Evolutionary conservation across 2,113 vertebrate genomes (phyloP).

Genomic region (Neolamprologus caudopunctatus): DNA sequence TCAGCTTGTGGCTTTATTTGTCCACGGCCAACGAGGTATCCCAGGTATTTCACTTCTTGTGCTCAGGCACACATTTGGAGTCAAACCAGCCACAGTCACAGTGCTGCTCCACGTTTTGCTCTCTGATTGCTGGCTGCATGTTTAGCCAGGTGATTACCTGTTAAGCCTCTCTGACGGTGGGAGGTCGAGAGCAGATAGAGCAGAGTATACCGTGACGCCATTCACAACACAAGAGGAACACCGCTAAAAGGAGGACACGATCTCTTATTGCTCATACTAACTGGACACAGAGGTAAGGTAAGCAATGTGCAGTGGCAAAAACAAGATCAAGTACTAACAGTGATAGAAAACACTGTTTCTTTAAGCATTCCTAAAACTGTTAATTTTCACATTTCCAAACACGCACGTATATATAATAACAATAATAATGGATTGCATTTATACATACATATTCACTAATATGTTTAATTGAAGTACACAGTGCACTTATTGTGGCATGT

Average conservation of each 20-base stretch:
- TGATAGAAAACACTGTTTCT: not conserved
- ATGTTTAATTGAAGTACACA: not conserved
- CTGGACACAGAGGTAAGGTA: not conserved
- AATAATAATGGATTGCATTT: not conserved
- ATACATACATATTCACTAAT: fast-evolving
- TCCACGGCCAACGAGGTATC: not conserved
- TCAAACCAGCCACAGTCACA: not conserved
- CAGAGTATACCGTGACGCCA: not conserved
- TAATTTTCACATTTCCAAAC: not conserved
- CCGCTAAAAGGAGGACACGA: not conserved
- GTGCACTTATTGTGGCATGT: not conserved
- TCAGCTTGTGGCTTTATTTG: not conserved
- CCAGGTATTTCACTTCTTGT: not conserved
- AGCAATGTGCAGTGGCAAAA: fast-evolving
- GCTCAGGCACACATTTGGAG: fast-evolving
- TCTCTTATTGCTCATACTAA: not conserved
- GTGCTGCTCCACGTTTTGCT: slow-evolving; percentile 10
- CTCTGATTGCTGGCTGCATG: slow-evolving; percentile 15
- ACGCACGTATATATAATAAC: not conserved
- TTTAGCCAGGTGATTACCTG: slow-evolving; percentile 31
- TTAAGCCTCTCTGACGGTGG: slow-evolving; percentile 39
- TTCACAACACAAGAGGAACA: not conserved
- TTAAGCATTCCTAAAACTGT: not conserved
- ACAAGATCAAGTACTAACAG: not conserved
- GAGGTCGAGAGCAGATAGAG: not conserved